Evolutionary conservation across 2,888 invertebrate species (phyloP), one percentile per base, ranked within the genome.

Genomic region (Pseudanteris insignis): DNA sequence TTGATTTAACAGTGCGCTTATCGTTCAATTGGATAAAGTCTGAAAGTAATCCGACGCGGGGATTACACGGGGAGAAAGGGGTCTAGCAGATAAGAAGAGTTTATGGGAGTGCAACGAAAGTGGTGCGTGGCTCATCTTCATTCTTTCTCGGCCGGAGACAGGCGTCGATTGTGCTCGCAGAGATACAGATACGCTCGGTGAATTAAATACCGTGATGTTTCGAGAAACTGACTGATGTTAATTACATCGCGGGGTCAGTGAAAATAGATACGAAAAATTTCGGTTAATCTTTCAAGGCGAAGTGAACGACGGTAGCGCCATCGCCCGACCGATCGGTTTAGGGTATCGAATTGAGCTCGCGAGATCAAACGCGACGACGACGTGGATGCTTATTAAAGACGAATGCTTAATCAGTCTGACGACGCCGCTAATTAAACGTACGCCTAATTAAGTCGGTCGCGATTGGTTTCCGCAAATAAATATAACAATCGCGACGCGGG

Each of bases 391-490:
- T 44, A 38, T 26, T 37, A 53, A 37, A 36, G 37, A 21, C n/a
- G n/a, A n/a, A n/a, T n/a, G 4, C 10, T 32, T 37, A 36, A 44
- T 24, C 34, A n/a, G 47, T 5, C 44, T 15, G 33, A 8, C 38
- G 40, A 44, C 10, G 28, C 33, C 14, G 30, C 51, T 51, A 59
- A 59, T 51, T 59, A 50, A 47, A 59, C 24, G 43, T 21, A 40
- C 50, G 7, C 36, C 46, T 59, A 59, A 51, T 59, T 59, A 59
- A 59, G n/a, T 48, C 36, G 41, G 41, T 41, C 40, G 46, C 36
- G 34, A 59, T 53, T 51, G 53, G 51, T 51, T 59, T 59, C 38
- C 51, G 12, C 51, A 50, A 47, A 46, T 47, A 41, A 46, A 51
- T 51, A 46, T 29, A 46, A 53, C 47, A 51, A 50, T 53, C 50